A percentile compares a stretch with the other conserved stretches of the same genome.
Conservation (phyloP, 2,888 invertebrate genomes). For the Nematopogon swammerdamellus region DNA sequence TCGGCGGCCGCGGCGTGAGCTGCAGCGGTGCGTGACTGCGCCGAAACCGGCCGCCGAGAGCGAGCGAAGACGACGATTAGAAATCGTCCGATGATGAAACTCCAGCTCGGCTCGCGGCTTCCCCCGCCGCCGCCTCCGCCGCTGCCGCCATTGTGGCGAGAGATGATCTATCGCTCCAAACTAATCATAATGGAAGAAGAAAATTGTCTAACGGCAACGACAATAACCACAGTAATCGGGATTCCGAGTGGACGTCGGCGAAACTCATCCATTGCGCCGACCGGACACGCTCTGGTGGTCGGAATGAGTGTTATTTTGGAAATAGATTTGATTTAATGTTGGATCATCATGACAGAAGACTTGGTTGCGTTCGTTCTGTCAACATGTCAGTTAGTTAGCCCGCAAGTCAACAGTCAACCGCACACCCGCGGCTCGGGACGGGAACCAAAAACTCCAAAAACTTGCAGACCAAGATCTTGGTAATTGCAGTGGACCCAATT, state of each 20-base stretch:
- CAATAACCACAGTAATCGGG: background rate
- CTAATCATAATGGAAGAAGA: background rate
- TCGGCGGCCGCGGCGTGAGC: slow-evolving; percentile 36
- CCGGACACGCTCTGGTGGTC: too few relatives aligned
- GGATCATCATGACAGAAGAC: too few relatives aligned
- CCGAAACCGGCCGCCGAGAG: background rate
- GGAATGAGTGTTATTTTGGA: too few relatives aligned
- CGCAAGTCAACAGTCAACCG: too few relatives aligned
- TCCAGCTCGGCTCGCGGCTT: slow-evolving; percentile 7
- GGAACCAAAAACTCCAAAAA: too few relatives aligned
- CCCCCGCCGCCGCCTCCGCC: slow-evolving; percentile 6
- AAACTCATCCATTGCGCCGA: too few relatives aligned
- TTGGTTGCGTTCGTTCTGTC: too few relatives aligned
- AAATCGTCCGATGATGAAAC: slow-evolving; percentile 4
- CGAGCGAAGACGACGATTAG: background rate
- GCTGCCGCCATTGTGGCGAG: background rate
- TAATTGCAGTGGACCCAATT: too few relatives aligned
- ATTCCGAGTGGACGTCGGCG: background rate
- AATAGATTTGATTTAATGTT: too few relatives aligned
- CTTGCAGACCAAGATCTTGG: too few relatives aligned
- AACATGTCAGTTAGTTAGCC: too few relatives aligned
- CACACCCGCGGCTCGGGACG: too few relatives aligned
- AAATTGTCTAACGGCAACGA: background rate
- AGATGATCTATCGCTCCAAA: background rate
- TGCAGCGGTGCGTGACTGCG: background rate